These are phyloP conservation scores for Hippocampus abdominalis DNA, from an alignment of 2,113 vertebrate species.

Conservation along the genomic window DNA sequence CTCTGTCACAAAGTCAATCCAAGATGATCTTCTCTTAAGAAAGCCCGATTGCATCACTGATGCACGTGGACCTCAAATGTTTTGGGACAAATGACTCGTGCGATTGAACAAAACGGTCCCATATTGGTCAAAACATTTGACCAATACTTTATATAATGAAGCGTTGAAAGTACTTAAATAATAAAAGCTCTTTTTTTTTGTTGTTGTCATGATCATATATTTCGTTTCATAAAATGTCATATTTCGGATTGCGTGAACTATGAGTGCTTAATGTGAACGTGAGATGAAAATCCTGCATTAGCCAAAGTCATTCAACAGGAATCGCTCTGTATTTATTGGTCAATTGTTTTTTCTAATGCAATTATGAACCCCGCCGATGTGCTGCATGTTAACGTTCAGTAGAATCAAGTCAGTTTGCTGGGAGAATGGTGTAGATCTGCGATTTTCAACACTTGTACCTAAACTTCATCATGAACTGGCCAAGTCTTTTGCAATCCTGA, in stretches of 20 bases:
- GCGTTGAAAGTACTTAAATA: not conserved
- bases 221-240: no score
- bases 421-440: not conserved
- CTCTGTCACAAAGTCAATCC: no score
- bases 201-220: no score
- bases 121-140: not conserved
- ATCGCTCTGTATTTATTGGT: not conserved
- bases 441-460: conserved; percentile 45
- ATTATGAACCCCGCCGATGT: not conserved
- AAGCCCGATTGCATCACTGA: no score
- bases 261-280: not conserved
- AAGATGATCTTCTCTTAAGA: no score
- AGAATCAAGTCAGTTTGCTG: conserved; percentile 13
- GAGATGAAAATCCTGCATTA: not conserved
- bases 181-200: no score
- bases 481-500: conserved; percentile 70
- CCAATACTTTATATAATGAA: not conserved
- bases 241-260: not conserved
- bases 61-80: not conserved
- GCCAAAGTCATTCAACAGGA: not conserved
- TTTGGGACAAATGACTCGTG: not conserved
- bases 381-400: not conserved
- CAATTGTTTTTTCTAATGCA: not conserved
- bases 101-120: not conserved
- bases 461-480: conserved; percentile 66